phyloP scores from a whole-genome alignment of 2,888 invertebrate species.

The Dasypolia templi region DNA sequence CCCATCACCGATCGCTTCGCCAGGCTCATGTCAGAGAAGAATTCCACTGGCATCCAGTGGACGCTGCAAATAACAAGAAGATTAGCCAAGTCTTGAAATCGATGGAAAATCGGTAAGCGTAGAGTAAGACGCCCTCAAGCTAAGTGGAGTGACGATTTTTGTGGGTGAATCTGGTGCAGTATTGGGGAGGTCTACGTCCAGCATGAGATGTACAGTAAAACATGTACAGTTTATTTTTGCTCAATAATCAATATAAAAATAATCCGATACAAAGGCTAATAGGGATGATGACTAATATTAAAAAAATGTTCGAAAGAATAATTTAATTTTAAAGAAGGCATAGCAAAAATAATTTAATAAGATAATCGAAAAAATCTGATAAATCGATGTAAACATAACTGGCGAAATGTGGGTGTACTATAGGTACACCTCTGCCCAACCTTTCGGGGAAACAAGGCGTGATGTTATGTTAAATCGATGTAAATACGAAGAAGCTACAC shows the following conservation, averaged over 20 bases:
- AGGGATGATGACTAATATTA: too few relatives aligned
- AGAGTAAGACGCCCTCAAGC: neutral
- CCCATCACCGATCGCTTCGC: slow-evolving; percentile 93
- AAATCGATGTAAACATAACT: too few relatives aligned
- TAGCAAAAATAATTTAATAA: too few relatives aligned
- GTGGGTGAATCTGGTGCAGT: too few relatives aligned
- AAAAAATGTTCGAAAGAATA: too few relatives aligned
- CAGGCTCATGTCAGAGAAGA: slow-evolving; percentile 92
- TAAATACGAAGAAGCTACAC: too few relatives aligned
- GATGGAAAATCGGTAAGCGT: neutral
- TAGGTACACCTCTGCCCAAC: too few relatives aligned
- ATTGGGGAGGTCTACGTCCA: neutral
- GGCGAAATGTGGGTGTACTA: too few relatives aligned
- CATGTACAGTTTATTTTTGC: neutral
- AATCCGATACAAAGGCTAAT: neutral
- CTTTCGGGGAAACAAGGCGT: too few relatives aligned
- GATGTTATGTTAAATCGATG: too few relatives aligned
- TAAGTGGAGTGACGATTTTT: neutral
- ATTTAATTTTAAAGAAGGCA: too few relatives aligned
- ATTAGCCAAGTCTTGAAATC: neutral
- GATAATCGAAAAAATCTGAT: too few relatives aligned
- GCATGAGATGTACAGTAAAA: neutral
- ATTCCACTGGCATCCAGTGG: slow-evolving; percentile 97
- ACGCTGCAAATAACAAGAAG: slow-evolving; percentile 89
- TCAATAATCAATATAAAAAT: neutral